Evolutionary conservation across 2,113 vertebrate species (phyloP).

Genomic region (Myotis davidii): DNA sequence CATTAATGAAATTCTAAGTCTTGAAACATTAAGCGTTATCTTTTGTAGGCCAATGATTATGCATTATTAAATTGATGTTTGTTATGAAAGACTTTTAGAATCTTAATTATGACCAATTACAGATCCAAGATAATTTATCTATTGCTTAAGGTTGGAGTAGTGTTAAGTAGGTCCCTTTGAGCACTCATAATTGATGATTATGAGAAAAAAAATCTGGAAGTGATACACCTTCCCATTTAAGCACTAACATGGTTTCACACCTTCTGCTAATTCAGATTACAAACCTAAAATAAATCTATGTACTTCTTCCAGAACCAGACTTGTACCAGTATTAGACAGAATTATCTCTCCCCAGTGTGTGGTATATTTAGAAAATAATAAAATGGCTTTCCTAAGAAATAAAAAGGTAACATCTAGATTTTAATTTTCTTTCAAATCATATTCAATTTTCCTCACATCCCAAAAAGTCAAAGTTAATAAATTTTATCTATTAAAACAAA

Average conservation of each 20-base stretch:
- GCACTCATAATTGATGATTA: not conserved
- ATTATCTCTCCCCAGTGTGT: not conserved
- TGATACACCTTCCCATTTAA: not conserved
- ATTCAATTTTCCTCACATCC: not conserved
- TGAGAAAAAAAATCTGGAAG: not conserved
- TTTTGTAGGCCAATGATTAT: not conserved
- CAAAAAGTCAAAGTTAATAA: not conserved
- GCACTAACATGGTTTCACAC: not conserved
- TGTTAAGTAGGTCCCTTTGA: not conserved
- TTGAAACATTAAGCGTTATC: slow-evolving; percentile 26
- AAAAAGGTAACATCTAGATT: not conserved
- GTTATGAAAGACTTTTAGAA: not conserved
- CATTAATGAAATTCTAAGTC: not conserved
- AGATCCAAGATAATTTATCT: slow-evolving; percentile 25
- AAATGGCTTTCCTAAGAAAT: not conserved
- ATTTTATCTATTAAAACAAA: not conserved
- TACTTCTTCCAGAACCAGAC: not conserved
- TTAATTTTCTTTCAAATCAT: not conserved
- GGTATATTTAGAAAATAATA: not conserved
- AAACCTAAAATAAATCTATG: not conserved
- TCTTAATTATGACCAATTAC: not conserved
- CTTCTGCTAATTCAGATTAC: not conserved
- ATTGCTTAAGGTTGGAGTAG: not conserved
- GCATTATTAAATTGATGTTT: not conserved
- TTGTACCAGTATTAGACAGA: not conserved